Conservation (phyloP, 2,113 vertebrate species). For the Limanda limanda region DNA sequence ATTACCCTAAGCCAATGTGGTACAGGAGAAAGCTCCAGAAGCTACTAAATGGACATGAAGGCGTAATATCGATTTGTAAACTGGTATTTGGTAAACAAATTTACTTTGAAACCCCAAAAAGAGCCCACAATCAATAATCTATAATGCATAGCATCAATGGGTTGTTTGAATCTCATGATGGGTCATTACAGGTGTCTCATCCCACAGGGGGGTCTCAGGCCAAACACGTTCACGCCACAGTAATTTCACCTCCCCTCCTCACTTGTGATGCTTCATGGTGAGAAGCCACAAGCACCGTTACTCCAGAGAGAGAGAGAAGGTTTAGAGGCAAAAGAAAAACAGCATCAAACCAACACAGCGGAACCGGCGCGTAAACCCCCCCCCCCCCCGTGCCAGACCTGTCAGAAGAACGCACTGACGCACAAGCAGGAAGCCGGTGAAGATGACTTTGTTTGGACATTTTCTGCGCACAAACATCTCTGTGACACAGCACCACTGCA, state of each 20-base stretch:
- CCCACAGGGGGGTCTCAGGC: background rate
- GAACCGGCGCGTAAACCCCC: background rate
- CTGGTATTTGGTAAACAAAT: background rate
- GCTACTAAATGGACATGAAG: background rate
- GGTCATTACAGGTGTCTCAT: conserved; percentile 11
- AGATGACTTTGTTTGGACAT: conserved; percentile 36
- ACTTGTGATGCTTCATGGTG: conserved; percentile 27
- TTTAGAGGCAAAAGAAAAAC: background rate
- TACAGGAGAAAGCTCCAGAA: too few relatives aligned
- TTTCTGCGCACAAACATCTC: conserved; percentile 2
- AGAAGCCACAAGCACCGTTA: background rate
- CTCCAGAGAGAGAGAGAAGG: background rate
- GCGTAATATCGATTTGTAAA: background rate
- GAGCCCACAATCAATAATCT: background rate
- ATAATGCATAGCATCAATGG: background rate
- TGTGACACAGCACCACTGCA: background rate
- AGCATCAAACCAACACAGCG: background rate
- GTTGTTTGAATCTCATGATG: background rate
- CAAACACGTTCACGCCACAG: conserved; percentile 15
- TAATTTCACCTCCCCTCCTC: conserved; percentile 26
- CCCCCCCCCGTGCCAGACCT: background rate
- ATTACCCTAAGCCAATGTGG: background rate
- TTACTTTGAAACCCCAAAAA: too few relatives aligned
- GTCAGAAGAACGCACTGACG: background rate
- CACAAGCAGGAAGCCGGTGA: conserved; percentile 23